Percentiles rank a stretch among this genome's conserved stretches.
Conservation (phyloP, 1,140 invertebrate genomes). For the Cydia fagiglandana region DNA sequence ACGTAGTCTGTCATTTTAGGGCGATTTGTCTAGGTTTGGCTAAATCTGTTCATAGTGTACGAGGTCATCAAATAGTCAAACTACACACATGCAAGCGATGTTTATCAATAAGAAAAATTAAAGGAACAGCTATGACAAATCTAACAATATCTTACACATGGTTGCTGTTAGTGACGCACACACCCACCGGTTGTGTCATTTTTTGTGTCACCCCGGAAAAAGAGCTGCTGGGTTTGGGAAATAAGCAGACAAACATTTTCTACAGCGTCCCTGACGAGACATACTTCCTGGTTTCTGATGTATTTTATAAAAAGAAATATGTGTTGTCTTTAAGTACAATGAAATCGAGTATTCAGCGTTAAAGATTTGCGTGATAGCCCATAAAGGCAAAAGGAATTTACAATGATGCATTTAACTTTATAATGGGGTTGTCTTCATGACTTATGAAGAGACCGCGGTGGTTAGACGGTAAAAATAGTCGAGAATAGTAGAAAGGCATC, state of each 20-base stretch:
- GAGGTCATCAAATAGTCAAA: neutral
- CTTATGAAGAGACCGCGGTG: conserved; percentile 63
- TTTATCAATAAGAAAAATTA: neutral
- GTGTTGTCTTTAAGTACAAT: neutral
- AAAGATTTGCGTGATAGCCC: conserved; percentile 52
- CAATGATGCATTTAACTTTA: conserved; percentile 61
- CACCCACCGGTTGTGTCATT: no score
- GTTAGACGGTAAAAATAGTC: conserved; percentile 64
- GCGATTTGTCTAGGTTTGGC: neutral
- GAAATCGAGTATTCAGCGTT: conserved; percentile 27
- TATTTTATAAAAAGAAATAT: no score
- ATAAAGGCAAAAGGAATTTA: conserved; percentile 55
- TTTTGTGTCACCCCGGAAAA: no score
- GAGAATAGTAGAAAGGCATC: conserved; percentile 57
- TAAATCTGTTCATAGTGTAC: neutral
- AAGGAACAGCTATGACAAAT: neutral
- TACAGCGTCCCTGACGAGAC: no score
- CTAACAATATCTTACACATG: no score
- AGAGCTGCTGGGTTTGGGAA: no score
- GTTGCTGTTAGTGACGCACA: no score
- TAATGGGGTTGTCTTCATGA: conserved; percentile 63
- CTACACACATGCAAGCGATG: no score
- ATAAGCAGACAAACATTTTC: no score
- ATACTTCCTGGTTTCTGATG: no score
- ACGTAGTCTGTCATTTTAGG: conserved; percentile 1